Evolutionary conservation across 2,113 vertebrate genomes (phyloP), one percentile per base, ranked within the genome.

Genomic region (Gavialis gangeticus): DNA sequence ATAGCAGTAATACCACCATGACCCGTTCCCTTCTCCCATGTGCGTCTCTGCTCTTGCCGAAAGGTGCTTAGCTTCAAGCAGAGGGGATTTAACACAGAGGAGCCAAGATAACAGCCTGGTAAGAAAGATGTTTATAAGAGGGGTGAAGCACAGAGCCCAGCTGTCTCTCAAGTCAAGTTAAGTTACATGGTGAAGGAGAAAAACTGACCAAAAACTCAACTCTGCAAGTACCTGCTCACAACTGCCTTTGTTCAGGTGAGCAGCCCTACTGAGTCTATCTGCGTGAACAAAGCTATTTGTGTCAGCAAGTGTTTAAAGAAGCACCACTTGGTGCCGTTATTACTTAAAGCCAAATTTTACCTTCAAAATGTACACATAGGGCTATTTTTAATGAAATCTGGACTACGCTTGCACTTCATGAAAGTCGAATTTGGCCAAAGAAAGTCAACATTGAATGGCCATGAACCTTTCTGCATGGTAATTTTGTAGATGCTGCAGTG

Each of bases 401-500:
- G 92, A 57, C 76, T 75, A 91, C 77, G 94, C 84, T 85, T 96
- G 91, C 25, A 25, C 28, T 27, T n/a, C 30, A 9, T 25, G 76
- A 73, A 79, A 84, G 59, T 59, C 87, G 67, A 79, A 87, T 87
- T 94, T 95, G 93, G 82, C 88, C 66, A 46, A 28, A 34, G 66
- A 16, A 67, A 67, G 66, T 67, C n/a, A 67, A 10, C n/a, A 67
- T 12, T 67, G 66, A 67, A 28, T 19, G n/a, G 66, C 19, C 66
- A 92, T 46, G 46, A 92, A 12, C 63, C 71, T 87, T 85, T 92
- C 87, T 89, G 83, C 69, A 27, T 2, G 3, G 93, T 15, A 92
- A 75, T 94, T 97, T 96, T 94, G 95, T 55, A 28, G 94, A 96
- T 93, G 84, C 69, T 95, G 90, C 94, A 89, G 84, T 82, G 46